Evolutionary conservation across 2,797 vertebrate genomes (phyloP).

Genomic region (Lates japonicus): DNA sequence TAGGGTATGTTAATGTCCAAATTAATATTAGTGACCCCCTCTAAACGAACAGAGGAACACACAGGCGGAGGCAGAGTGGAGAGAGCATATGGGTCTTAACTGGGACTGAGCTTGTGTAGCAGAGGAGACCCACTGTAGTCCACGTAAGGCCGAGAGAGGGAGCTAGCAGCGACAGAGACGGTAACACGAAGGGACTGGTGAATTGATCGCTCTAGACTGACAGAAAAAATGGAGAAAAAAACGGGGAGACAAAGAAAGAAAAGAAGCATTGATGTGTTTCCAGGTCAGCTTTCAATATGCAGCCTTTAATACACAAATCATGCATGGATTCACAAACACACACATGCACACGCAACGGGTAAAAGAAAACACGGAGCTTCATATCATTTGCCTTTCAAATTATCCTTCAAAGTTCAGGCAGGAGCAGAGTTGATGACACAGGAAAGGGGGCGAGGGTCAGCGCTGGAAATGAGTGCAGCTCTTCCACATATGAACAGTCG

Average conservation of each 20-base stretch:
- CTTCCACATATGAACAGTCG: constrained; percentile 52
- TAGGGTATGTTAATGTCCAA: neutral
- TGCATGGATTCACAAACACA: constrained; percentile 24
- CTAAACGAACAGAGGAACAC: neutral
- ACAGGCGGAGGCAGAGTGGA: neutral
- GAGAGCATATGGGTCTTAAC: too few species aligned
- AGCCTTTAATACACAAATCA: constrained; percentile 33
- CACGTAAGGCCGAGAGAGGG: neutral
- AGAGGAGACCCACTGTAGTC: neutral
- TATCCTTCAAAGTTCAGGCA: constrained; percentile 50
- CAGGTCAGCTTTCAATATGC: constrained; percentile 39
- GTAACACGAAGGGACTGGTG: neutral
- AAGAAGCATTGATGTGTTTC: constrained; percentile 19
- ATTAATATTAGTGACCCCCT: neutral
- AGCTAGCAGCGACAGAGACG: neutral
- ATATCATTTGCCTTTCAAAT: constrained; percentile 78
- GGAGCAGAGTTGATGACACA: constrained; percentile 60
- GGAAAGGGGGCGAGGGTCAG: constrained; percentile 49
- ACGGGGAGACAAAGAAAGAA: neutral
- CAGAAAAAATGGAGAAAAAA: neutral
- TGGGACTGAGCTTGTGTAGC: neutral
- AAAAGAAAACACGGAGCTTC: constrained; percentile 32
- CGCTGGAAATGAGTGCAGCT: constrained; percentile 61
- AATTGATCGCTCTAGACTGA: constrained; percentile 1
- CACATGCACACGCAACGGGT: neutral